Evolutionary conservation across 1,140 invertebrate genomes (phyloP), one percentile per base, ranked within the genome.

Genomic region (Hyphantria cunea): DNA sequence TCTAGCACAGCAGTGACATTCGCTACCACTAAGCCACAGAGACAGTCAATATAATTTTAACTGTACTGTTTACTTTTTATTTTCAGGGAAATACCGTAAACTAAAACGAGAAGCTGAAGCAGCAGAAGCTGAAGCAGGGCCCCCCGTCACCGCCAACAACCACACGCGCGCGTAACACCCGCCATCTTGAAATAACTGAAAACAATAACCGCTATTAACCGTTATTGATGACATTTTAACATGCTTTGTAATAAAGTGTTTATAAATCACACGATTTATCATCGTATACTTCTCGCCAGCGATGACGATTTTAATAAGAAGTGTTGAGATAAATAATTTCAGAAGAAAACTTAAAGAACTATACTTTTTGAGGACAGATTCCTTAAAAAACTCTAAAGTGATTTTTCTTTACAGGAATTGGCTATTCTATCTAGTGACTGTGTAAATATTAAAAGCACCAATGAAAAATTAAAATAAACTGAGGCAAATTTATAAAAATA

Each of bases 51-150:
- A n/a, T n/a, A n/a, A n/a, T n/a, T n/a, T n/a, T n/a, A n/a, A n/a
- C n/a, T n/a, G n/a, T n/a, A n/a, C n/a, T 25, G 17, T 25, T 1
- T 25, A 25, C 5, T 25, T 25, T 25, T 5, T 25, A 25, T 52
- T 74, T 74, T 7, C 64, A 89, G 86, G 84, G 49, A 89, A 87
- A 84, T 89, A 87, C 49, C 72, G 74, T n/a, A 84, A 86, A 42
- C 47, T 90, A 45, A 86, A 81, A 68, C 74, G 74, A 3, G 84
- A 89, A 50, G 81, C 75, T n/a, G 81, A 70, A 6, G 72, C 74
- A 0, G 74, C 75, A n/a, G 84, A 84, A 45, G 80, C 78, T 0
- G 84, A 88, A 41, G 82, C 76, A 0, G 71, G 80, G 8, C 82
- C 84, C 0, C 86, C 86, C 0, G 76, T 89, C 17, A 87, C 84